A percentile compares a stretch with the other conserved stretches of the same genome.
Evolutionary conservation across 2,888 invertebrate genomes (phyloP).

Genomic region (Augochlorella aurata): DNA sequence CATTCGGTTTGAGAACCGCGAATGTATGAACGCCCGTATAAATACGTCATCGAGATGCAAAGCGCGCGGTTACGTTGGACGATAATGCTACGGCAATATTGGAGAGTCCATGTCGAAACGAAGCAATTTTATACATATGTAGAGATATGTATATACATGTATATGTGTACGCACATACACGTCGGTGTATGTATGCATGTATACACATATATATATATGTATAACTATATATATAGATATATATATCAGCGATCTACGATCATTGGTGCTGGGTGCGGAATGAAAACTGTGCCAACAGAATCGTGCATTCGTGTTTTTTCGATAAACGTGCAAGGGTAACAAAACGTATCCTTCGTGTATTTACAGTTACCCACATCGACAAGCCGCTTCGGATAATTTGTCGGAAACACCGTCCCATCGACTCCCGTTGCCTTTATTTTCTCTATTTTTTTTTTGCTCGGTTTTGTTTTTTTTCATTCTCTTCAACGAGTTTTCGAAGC

Average conservation of each 20-base stretch:
- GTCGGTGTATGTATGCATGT: not conserved
- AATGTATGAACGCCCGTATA: constrained; percentile 43
- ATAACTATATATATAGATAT: not conserved
- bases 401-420: constrained; percentile 22
- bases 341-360: constrained; percentile 48
- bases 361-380: constrained; percentile 55
- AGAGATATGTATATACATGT: not conserved
- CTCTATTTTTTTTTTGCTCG: not conserved
- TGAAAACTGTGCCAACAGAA: constrained; percentile 51
- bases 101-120: constrained; percentile 76
- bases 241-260: constrained; percentile 46
- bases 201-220: not conserved
- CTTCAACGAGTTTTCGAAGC: constrained; percentile 21
- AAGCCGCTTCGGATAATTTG: constrained; percentile 45
- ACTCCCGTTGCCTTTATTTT: constrained; percentile 20
- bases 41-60: constrained; percentile 59
- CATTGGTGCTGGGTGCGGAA: constrained; percentile 52
- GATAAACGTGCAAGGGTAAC: constrained; percentile 59
- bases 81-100: constrained; percentile 73
- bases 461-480: constrained; percentile 5
- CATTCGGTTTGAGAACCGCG: constrained; percentile 50
- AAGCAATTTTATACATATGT: constrained; percentile 39
- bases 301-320: constrained; percentile 57
- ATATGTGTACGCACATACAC: not conserved
- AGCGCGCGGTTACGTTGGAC: constrained; percentile 62